Conservation (phyloP, 2,113 vertebrate genomes). For the Callipepla californica region DNA sequence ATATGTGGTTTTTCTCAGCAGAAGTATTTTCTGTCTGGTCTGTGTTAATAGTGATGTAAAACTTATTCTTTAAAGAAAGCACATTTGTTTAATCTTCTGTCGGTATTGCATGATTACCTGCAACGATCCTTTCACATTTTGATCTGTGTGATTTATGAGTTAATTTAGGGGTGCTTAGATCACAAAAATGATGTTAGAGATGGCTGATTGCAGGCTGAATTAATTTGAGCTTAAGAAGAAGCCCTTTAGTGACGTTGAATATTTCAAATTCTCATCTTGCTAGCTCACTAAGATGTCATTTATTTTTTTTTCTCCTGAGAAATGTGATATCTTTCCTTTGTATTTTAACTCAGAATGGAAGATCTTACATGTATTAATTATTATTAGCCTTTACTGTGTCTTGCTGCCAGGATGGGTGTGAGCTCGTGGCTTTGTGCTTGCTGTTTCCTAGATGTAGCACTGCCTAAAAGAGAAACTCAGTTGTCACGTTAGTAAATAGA, state of each 20-base stretch:
- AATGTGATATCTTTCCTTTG: neutral
- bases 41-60: neutral
- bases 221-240: neutral
- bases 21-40: neutral
- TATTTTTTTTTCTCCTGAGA: neutral
- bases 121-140: neutral
- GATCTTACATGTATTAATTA: neutral
- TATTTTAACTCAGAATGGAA: neutral
- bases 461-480: neutral
- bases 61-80: neutral
- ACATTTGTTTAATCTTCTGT: neutral
- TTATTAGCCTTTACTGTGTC: neutral
- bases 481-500: neutral
- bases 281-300: neutral
- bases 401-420: neutral
- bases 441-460: neutral
- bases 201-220: neutral
- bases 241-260: neutral
- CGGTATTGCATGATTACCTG: neutral
- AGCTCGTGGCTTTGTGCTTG: neutral
- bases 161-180: neutral
- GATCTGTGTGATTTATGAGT: neutral
- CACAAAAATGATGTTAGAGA: neutral
- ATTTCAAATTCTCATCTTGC: neutral
- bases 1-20: neutral